Conservation (phyloP, 2,888 invertebrate species). For the Lasioglossum leucozonium region DNA sequence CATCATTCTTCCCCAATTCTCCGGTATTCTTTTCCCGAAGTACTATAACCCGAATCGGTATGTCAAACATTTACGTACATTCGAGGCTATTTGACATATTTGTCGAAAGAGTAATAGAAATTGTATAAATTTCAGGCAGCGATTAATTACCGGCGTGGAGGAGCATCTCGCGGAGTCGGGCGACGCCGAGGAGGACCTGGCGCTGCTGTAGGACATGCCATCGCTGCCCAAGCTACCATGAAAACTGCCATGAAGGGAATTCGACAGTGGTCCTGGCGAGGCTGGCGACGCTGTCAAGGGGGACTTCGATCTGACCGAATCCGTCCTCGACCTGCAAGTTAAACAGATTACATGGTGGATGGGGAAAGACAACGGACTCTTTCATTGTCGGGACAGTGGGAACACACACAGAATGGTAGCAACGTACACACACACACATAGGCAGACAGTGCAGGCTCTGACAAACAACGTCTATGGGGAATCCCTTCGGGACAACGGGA, state of each 20-base stretch:
- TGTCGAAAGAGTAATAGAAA: too few relatives aligned
- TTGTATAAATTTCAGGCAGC: neutral
- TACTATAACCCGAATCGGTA: too few relatives aligned
- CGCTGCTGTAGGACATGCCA: slow-evolving; percentile 84
- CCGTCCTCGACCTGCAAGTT: slow-evolving; percentile 81
- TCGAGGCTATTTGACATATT: too few relatives aligned
- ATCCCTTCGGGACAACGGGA: slow-evolving; percentile 13
- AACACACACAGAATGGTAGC: neutral
- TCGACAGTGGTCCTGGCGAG: slow-evolving; percentile 81
- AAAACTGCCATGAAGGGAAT: slow-evolving; percentile 82
- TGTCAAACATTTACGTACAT: too few relatives aligned
- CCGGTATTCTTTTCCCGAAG: too few relatives aligned
- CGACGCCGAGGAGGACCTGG: slow-evolving; percentile 83
- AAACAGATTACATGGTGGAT: slow-evolving; percentile 44
- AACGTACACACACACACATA: too few relatives aligned
- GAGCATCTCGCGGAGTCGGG: slow-evolving; percentile 83
- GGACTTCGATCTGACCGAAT: slow-evolving; percentile 83
- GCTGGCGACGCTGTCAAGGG: slow-evolving; percentile 83
- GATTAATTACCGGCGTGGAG: slow-evolving; percentile 78
- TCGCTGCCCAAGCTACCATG: slow-evolving; percentile 83
- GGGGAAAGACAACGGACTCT: slow-evolving; percentile 28
- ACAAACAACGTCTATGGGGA: slow-evolving; percentile 48
- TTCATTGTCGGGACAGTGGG: slow-evolving; percentile 44
- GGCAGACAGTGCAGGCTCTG: slow-evolving; percentile 31
- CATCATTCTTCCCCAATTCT: too few relatives aligned